These are phyloP conservation scores for Brachyptera risi DNA, from an alignment of 2,888 invertebrate species.

Conservation along the genomic window DNA sequence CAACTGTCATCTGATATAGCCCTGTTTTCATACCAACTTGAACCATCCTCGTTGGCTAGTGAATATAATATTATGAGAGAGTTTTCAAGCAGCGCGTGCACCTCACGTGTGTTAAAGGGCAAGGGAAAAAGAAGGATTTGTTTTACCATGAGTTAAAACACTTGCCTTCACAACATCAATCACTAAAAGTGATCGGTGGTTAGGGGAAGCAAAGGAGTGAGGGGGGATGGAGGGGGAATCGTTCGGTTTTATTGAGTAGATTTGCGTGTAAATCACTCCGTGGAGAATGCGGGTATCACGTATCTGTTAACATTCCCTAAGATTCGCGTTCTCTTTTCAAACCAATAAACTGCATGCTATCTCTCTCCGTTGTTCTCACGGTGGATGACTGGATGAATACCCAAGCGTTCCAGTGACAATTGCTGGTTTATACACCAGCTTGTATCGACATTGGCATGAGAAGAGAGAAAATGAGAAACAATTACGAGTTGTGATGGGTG, in stretches of 20 bases:
- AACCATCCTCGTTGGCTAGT: too few relatives aligned
- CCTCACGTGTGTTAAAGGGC: too few relatives aligned
- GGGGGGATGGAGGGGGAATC: constrained; percentile 5
- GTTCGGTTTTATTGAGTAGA: constrained; percentile 16
- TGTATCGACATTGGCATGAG: too few relatives aligned
- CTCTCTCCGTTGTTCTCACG: too few relatives aligned
- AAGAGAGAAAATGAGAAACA: too few relatives aligned
- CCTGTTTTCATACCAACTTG: too few relatives aligned
- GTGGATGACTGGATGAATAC: neutral
- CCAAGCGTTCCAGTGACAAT: too few relatives aligned
- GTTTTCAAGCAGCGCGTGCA: too few relatives aligned
- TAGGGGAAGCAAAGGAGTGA: neutral
- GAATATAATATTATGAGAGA: too few relatives aligned
- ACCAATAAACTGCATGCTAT: neutral
- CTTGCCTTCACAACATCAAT: neutral
- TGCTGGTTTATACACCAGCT: too few relatives aligned
- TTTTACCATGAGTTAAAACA: neutral
- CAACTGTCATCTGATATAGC: too few relatives aligned
- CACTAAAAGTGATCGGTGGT: constrained; percentile 5
- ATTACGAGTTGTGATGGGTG: too few relatives aligned
- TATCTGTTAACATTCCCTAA: constrained; percentile 11
- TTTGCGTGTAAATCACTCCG: constrained; percentile 17
- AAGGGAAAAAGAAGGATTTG: neutral
- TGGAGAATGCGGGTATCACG: neutral
- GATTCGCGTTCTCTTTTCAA: neutral